Evolutionary conservation across 1,140 invertebrate species (phyloP), one percentile per base, ranked within the genome.

Genomic region (Drosophila gunungcola): DNA sequence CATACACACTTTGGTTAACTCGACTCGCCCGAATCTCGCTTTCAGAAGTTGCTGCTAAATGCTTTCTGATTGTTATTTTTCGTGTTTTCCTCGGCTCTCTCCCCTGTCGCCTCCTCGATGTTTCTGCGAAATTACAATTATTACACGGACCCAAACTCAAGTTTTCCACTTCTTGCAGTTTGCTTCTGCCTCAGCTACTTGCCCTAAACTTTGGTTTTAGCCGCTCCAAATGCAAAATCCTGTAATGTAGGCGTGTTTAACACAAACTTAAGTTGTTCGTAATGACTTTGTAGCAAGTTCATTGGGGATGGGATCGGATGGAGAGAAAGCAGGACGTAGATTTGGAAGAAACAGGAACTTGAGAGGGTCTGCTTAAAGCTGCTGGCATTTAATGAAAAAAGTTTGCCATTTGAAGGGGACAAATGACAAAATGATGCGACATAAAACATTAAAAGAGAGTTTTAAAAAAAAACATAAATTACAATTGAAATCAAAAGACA

Each of bases 11-110:
- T 67, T 62, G 77, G 62, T 62, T 52, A 52, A 16, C 51, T 56
- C 51, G 48, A 16, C 51, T 56, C 42, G 64, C 64, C 41, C 48
- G 64, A 65, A 60, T 65, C 68, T 70, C 42, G 68, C 34, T 49
- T 57, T 72, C 39, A 70, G 82, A 78, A 82, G 81, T 89, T 62
- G 73, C 65, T 80, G 80, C 89, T 91, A 91, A 91, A 91, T 91
- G 89, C 81, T 91, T 91, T 91, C 84, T 85, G 89, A 91, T 91
- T 91, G 89, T 85, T 91, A 81, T 91, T 91, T 89, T 82, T 83
- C 89, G 84, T 91, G 89, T 89, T 84, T 70, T 73, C 64, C 51
- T 25, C 32, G 48, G 16, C 39, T 25, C 46, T 13, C 11, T 1
- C 25, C 25, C 36, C 36, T 58, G 46, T 45, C 58, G 63, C 61